A percentile compares a stretch with the other conserved stretches of the same genome.
Evolutionary conservation across 1,140 invertebrate species (phyloP).

Genomic region (Latrodectus geometricus): DNA sequence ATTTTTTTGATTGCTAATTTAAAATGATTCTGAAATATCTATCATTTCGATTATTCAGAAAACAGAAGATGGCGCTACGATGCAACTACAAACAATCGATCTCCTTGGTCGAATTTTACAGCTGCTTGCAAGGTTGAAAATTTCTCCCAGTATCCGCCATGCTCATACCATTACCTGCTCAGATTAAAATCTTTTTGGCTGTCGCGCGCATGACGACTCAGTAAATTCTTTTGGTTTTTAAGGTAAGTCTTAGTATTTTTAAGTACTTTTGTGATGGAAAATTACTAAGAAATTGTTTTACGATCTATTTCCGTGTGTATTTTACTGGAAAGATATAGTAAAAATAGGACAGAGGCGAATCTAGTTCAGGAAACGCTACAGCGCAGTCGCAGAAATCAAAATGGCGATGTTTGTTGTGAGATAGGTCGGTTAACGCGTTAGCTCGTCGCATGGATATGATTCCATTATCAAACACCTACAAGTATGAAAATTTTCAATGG

Average conservation of each 20-base stretch:
- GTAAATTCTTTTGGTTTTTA: constrained; percentile 39
- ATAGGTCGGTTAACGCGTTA: background rate
- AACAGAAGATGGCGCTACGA: constrained; percentile 48
- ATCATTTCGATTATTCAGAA: background rate
- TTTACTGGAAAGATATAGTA: constrained; percentile 15
- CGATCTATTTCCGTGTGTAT: background rate
- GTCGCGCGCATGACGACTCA: constrained; percentile 60
- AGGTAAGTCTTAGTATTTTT: constrained; percentile 46
- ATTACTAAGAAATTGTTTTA: constrained; percentile 1
- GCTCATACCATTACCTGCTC: constrained; percentile 57
- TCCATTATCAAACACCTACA: background rate
- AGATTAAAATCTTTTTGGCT: constrained; percentile 60
- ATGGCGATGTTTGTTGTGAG: constrained; percentile 36
- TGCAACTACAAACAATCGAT: constrained; percentile 35
- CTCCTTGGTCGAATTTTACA: constrained; percentile 53
- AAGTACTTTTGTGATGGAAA: background rate
- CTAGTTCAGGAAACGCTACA: constrained; percentile 32
- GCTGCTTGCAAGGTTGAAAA: constrained; percentile 52
- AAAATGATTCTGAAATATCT: background rate
- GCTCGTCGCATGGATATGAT: background rate
- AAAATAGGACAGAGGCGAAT: constrained; percentile 31
- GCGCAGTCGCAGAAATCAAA: constrained; percentile 62
- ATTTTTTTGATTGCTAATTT: background rate
- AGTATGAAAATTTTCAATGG: background rate
- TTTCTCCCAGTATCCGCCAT: constrained; percentile 28